These are phyloP conservation scores for Delichon dasypus DNA, from an alignment of 2,797 vertebrate genomes.

Conservation along the genomic window DNA sequence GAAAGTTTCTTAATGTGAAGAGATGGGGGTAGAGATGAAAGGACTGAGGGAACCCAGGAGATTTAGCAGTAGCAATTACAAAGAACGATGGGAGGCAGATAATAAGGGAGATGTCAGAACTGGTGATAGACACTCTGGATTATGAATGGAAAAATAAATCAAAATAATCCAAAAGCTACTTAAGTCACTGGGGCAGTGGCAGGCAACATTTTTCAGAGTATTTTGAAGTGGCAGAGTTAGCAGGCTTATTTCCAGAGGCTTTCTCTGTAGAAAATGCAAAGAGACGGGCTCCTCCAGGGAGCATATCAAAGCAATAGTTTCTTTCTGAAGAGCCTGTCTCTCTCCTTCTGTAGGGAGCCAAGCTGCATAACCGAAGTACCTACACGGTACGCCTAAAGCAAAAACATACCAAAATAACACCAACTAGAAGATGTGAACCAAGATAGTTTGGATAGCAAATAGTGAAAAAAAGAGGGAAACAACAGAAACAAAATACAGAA, in stretches of 20 bases:
- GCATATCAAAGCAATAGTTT: background rate
- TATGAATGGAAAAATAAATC: background rate
- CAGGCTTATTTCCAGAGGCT: constrained; percentile 1
- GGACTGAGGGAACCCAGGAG: background rate
- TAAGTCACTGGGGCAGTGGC: background rate
- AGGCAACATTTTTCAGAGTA: background rate
- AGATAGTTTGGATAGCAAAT: background rate
- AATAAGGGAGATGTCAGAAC: background rate
- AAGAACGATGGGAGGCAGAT: background rate
- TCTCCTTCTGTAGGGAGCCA: background rate
- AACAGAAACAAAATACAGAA: background rate
- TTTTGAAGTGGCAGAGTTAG: background rate
- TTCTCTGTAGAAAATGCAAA: background rate
- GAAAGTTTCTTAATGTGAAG: background rate
- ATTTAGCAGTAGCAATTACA: background rate
- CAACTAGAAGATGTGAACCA: background rate
- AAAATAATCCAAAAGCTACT: background rate
- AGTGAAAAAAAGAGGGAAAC: background rate
- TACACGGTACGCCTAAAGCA: background rate
- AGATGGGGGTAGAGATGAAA: background rate
- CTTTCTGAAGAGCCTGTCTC: background rate
- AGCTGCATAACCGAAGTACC: background rate
- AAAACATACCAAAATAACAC: background rate
- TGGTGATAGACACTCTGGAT: background rate
- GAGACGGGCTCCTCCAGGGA: background rate